A percentile compares a stretch with the other conserved stretches of the same genome.
Conservation (phyloP, 1,140 invertebrate genomes). For the Conus ventricosus region DNA sequence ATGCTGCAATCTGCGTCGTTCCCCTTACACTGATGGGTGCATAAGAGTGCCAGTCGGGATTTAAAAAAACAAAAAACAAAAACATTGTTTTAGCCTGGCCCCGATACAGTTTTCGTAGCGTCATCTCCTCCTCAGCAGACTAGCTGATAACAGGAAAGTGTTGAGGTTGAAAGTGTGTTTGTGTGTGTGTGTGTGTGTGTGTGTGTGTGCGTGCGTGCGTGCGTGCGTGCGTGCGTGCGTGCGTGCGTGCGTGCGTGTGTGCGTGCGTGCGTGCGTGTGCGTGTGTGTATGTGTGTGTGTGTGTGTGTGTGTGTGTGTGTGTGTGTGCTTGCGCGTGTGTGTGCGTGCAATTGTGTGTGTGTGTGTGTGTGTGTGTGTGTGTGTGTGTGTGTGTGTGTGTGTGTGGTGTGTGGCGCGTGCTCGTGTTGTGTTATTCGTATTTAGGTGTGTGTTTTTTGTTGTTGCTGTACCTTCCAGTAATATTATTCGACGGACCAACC, state of each 20-base stretch:
- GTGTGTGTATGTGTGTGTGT: constrained; percentile 35
- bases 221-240: constrained; percentile 1
- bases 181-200: constrained; percentile 27
- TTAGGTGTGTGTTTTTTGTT: not conserved
- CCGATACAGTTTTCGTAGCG: too few species aligned
- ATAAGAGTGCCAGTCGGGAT: too few species aligned
- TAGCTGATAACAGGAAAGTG: too few species aligned
- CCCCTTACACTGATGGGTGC: too few species aligned
- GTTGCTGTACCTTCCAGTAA: too few species aligned
- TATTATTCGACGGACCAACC: too few species aligned
- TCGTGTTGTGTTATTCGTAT: not conserved
- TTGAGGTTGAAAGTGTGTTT: not conserved
- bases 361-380: constrained; percentile 31
- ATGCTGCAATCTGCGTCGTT: too few species aligned
- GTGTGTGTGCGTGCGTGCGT: constrained; percentile 28
- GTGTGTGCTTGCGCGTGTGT: constrained; percentile 7
- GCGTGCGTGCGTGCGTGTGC: constrained; percentile 33
- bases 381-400: not conserved
- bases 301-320: constrained; percentile 35
- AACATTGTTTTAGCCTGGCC: too few species aligned
- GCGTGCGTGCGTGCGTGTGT: not conserved
- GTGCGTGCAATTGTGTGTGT: constrained; percentile 33
- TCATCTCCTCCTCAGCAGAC: too few species aligned
- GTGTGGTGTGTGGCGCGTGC: constrained; percentile 19
- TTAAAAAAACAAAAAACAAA: too few species aligned